These are phyloP conservation scores for Neosalanx taihuensis DNA, from an alignment of 2,797 vertebrate species.

Conservation along the genomic window DNA sequence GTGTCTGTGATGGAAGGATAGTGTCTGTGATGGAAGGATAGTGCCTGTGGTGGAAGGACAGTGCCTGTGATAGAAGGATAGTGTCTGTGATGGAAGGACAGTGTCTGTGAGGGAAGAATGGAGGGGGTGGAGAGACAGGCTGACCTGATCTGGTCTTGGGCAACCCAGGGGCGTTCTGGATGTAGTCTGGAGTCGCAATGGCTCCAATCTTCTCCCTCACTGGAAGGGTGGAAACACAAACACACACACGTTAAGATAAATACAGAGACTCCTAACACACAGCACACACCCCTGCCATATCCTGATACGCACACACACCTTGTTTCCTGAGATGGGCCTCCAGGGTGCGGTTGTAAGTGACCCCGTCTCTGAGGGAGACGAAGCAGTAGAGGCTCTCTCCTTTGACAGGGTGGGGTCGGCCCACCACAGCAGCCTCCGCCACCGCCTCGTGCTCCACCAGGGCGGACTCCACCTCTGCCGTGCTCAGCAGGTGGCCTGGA, in stretches of 20 bases:
- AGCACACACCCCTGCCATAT: not conserved
- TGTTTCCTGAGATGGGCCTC: slow-evolving; percentile 83
- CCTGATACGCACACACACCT: slow-evolving; percentile 68
- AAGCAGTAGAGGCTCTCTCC: slow-evolving; percentile 98
- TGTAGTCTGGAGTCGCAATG: slow-evolving; percentile 96
- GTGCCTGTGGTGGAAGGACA: too few relatives aligned
- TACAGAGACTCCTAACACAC: not conserved
- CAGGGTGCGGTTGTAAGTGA: slow-evolving; percentile 73
- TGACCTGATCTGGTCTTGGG: slow-evolving; percentile 97
- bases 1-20: too few relatives aligned
- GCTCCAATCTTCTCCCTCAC: slow-evolving; percentile 96
- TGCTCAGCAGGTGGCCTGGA: slow-evolving; percentile 91
- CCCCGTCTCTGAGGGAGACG: slow-evolving; percentile 84
- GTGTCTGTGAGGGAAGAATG: too few relatives aligned
- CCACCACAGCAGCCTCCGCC: slow-evolving; percentile 89
- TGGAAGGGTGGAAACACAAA: slow-evolving; percentile 46
- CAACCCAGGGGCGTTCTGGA: slow-evolving; percentile 90
- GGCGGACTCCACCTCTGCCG: slow-evolving; percentile 93
- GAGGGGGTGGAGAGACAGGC: not conserved
- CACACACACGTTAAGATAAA: not conserved
- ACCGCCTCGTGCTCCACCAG: slow-evolving; percentile 82
- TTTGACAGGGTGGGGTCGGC: slow-evolving; percentile 88
- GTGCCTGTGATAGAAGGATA: too few relatives aligned
- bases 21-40: too few relatives aligned
- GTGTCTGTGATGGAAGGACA: too few relatives aligned